phyloP scores from a whole-genome alignment of 2,888 invertebrate species.

The Hofmannophila pseudospretella region DNA sequence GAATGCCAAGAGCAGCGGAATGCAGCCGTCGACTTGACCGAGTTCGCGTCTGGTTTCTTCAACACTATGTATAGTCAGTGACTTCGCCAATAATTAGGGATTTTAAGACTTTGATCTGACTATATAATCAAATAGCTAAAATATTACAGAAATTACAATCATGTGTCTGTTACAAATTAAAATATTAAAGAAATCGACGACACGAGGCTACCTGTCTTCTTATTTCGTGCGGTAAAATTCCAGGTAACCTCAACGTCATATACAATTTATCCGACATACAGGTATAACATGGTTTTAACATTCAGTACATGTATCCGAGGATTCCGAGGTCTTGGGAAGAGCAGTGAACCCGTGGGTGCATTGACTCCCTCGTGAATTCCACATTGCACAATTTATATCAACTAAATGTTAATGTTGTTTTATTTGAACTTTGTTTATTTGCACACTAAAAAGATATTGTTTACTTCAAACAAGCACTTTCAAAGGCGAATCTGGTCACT shows the following conservation, averaged over 20 bases:
- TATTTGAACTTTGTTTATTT: too few species aligned
- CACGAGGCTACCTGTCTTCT: too few species aligned
- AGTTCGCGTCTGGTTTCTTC: conserved; percentile 37
- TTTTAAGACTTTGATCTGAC: background rate
- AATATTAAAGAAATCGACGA: too few species aligned
- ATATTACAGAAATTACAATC: too few species aligned
- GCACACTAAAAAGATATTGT: too few species aligned
- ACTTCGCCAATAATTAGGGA: background rate
- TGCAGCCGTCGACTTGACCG: conserved; percentile 57
- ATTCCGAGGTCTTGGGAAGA: conserved; percentile 41
- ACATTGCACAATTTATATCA: conserved; percentile 39
- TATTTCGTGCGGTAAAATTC: background rate
- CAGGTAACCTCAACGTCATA: conserved; percentile 32
- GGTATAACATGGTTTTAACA: conserved; percentile 14
- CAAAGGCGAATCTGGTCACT: too few species aligned
- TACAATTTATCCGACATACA: conserved; percentile 36
- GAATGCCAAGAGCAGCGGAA: conserved; percentile 53
- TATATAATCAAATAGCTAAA: too few species aligned
- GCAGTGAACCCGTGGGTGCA: conserved; percentile 61
- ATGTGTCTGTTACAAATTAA: too few species aligned
- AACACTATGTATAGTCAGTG: conserved; percentile 15
- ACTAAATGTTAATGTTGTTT: conserved; percentile 13
- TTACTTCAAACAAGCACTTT: too few species aligned
- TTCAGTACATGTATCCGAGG: conserved; percentile 51
- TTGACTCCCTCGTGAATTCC: conserved; percentile 50